Conservation (phyloP, 2,113 vertebrate species). For the Prietella phreatophila region DNA sequence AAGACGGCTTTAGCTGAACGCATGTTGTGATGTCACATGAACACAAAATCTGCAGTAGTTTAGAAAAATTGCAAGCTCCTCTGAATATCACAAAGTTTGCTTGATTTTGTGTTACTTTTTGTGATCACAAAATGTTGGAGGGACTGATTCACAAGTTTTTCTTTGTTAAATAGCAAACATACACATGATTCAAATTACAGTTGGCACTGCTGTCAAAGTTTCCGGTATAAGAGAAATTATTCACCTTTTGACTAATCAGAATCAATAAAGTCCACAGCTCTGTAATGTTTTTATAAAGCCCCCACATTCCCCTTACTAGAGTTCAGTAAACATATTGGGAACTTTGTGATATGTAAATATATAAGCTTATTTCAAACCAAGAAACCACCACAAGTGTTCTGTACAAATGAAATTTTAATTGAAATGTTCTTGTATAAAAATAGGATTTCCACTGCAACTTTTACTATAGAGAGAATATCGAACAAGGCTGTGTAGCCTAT, state of each 20-base stretch:
- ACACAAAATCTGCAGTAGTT: too few relatives aligned
- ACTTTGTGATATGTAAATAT: not conserved
- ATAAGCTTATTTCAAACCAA: constrained; percentile 22
- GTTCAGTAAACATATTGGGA: not conserved
- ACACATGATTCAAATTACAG: not conserved
- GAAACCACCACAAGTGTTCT: constrained; percentile 50
- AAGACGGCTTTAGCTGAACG: too few relatives aligned
- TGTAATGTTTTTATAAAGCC: not conserved
- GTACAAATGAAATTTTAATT: constrained; percentile 96
- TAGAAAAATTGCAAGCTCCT: too few relatives aligned
- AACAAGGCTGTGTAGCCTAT: constrained; percentile 74
- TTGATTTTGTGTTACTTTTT: too few relatives aligned
- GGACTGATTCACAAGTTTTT: too few relatives aligned
- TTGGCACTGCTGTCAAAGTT: not conserved
- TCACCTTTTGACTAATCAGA: not conserved
- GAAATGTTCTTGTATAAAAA: constrained; percentile 97
- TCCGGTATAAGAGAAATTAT: not conserved
- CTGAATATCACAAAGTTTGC: too few relatives aligned
- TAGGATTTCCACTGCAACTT: constrained; percentile 84
- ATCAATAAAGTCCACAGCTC: not conserved
- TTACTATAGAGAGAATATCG: constrained; percentile 70
- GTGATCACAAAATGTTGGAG: too few relatives aligned
- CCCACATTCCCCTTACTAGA: not conserved
- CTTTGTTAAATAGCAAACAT: not conserved
- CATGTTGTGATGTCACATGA: too few relatives aligned